Base-by-base conservation (phyloP, 2,888 invertebrate genomes). In the Schizaphis graminum region DNA sequence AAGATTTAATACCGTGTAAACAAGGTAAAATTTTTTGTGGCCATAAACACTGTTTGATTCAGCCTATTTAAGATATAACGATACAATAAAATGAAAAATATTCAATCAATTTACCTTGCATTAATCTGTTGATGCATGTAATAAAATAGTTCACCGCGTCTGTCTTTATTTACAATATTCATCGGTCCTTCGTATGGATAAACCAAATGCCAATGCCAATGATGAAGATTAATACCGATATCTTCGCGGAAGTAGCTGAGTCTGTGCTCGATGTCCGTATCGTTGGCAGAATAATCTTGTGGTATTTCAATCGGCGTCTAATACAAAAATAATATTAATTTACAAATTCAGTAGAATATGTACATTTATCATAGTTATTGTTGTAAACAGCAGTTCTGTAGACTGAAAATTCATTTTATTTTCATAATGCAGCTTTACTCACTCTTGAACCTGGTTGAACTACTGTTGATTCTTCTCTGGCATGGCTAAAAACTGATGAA, bases 141-240 rank as follows among this genome's bases (percentile, higher is more conserved):
- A 95, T 97, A 98, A 96, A 98, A 98, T 41, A 98, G 96, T 95
- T 98, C 98, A 0, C 98, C 98, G 8, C 98, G 96, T 16, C 98
- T 96, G 96, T 98, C 97, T 95, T 98, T 98, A 91, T 96, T 96
- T 10, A 98, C 98, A 0, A 97, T 96, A 95, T 97, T 96, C 0
- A 97, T 96, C 0, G 97, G 97, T 0, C 95, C 95, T 95, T 97
- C 97, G 96, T 97, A 97, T 0, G 98, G 98, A 96, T 98, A 98
- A 4, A 98, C 98, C 95, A 98, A 96, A 96, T 98, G 98, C 98
- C 98, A 98, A 95, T 98, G 98, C 98, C 98, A 98, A 96, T 98
- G 98, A 96, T 98, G 98, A 92, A 98, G 97, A 96, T 98, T 98
- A 95, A 98, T 96, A 95, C 98, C 98, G 94, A 98, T 96, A 96